Evolutionary conservation across 2,888 invertebrate genomes (phyloP).

Genomic region (Ryuthela nishihirai): DNA sequence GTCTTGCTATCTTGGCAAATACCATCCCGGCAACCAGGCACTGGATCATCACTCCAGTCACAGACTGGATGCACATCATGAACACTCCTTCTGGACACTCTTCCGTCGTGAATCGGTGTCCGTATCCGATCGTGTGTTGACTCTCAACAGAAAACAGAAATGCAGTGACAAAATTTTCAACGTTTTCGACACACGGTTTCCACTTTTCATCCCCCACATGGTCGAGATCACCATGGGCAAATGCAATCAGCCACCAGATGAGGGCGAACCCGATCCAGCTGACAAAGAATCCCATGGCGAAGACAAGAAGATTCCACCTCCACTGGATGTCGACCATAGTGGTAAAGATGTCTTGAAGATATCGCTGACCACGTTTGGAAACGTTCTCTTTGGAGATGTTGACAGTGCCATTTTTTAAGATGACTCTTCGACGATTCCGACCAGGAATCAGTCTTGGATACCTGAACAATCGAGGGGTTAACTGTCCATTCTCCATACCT

Average conservation of each 20-base stretch:
- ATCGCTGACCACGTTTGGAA: conserved; percentile 85
- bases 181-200: conserved; percentile 79
- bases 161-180: conserved; percentile 84
- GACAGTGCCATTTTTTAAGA: conserved; percentile 96
- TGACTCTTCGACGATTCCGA: conserved; percentile 81
- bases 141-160: conserved; percentile 96
- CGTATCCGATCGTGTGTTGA: conserved; percentile 93
- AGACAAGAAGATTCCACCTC: conserved; percentile 86
- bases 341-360: conserved; percentile 84
- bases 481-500: conserved; percentile 4
- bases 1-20: conserved; percentile 91
- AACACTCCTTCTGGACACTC: conserved; percentile 90
- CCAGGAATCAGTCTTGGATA: conserved; percentile 54
- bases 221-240: conserved; percentile 84
- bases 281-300: conserved; percentile 82
- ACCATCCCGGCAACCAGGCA: conserved; percentile 80
- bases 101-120: conserved; percentile 77
- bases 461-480: conserved; percentile 8
- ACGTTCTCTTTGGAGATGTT: conserved; percentile 95
- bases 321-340: conserved; percentile 86
- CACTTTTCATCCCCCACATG: conserved; percentile 57
- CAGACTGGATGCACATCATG: conserved; percentile 87
- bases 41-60: conserved; percentile 71
- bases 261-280: conserved; percentile 90
- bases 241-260: conserved; percentile 93